These are phyloP conservation scores for Oryctolagus cuniculus DNA, from an alignment of 2,113 vertebrate species.

Conservation along the genomic window DNA sequence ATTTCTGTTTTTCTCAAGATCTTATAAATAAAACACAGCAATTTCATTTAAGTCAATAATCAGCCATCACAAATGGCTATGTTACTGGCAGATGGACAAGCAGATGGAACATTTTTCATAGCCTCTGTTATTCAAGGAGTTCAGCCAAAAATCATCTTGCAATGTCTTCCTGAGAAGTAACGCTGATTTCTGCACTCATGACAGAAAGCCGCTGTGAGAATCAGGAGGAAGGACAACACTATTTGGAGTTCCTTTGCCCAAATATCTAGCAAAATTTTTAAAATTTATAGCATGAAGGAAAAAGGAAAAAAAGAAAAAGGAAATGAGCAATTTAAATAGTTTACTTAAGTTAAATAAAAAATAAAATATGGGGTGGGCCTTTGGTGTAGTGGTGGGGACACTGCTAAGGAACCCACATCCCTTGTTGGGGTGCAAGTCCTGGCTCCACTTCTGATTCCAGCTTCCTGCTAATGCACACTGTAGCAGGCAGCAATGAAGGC, in stretches of 20 bases:
- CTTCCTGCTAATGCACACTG: no score
- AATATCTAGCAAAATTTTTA: constrained; percentile 38
- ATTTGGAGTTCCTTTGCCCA: constrained; percentile 42
- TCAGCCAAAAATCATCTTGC: constrained; percentile 63
- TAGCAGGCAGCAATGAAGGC: no score
- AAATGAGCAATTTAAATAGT: constrained; percentile 11
- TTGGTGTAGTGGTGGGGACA: no score
- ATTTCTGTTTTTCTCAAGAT: constrained; percentile 56
- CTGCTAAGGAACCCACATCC: no score
- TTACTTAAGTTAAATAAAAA: constrained; percentile 28
- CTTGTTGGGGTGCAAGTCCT: no score
- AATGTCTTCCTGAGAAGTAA: constrained; percentile 63
- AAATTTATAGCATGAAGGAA: constrained; percentile 21
- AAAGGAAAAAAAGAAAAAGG: background rate
- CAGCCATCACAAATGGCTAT: constrained; percentile 56
- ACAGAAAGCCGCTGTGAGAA: constrained; percentile 41
- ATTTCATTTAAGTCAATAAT: constrained; percentile 57
- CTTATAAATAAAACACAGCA: constrained; percentile 64
- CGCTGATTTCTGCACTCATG: constrained; percentile 41
- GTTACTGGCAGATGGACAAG: constrained; percentile 67
- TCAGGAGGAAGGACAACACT: background rate
- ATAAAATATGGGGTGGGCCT: background rate
- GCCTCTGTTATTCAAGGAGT: constrained; percentile 66
- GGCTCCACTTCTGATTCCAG: no score
- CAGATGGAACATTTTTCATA: constrained; percentile 70